phyloP scores from a whole-genome alignment of 1,140 invertebrate species.

The Zaprionus davidi region DNA sequence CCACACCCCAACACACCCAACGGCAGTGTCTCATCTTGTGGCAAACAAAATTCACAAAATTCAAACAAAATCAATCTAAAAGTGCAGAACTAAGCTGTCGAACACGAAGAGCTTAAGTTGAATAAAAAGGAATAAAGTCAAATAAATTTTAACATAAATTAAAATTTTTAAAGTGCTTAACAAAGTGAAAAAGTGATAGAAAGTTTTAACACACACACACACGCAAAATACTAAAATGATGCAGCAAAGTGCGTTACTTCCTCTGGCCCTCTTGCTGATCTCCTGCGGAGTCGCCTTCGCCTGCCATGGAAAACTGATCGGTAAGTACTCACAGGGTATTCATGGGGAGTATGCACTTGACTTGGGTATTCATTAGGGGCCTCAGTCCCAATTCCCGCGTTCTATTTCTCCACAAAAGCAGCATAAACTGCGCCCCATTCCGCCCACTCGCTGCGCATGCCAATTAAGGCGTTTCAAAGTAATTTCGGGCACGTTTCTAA shows the following conservation, averaged over 20 bases:
- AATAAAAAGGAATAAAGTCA: constrained; percentile 29
- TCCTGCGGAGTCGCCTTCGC: constrained; percentile 69
- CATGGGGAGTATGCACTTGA: background rate
- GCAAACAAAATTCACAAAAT: constrained; percentile 43
- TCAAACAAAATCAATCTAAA: constrained; percentile 46
- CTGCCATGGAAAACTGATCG: constrained; percentile 81
- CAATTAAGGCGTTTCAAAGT: constrained; percentile 27
- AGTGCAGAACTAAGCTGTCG: constrained; percentile 67
- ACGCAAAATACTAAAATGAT: constrained; percentile 49
- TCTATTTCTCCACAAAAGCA: constrained; percentile 30
- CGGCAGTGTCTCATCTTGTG: constrained; percentile 21
- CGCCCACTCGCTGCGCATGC: constrained; percentile 40
- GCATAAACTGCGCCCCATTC: constrained; percentile 21
- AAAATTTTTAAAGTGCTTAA: constrained; percentile 42
- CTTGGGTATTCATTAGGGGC: background rate
- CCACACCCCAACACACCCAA: constrained; percentile 10
- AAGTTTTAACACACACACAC: background rate
- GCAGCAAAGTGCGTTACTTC: constrained; percentile 65
- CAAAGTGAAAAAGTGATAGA: constrained; percentile 38
- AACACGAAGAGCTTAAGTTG: constrained; percentile 69
- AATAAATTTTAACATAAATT: constrained; percentile 13
- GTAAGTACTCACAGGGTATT: constrained; percentile 57
- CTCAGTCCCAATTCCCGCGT: constrained; percentile 41
- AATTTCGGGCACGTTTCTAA: constrained; percentile 62
- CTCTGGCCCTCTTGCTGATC: constrained; percentile 62